phyloP scores from a whole-genome alignment of 2,797 vertebrate genomes.

The Paguma larvata region DNA sequence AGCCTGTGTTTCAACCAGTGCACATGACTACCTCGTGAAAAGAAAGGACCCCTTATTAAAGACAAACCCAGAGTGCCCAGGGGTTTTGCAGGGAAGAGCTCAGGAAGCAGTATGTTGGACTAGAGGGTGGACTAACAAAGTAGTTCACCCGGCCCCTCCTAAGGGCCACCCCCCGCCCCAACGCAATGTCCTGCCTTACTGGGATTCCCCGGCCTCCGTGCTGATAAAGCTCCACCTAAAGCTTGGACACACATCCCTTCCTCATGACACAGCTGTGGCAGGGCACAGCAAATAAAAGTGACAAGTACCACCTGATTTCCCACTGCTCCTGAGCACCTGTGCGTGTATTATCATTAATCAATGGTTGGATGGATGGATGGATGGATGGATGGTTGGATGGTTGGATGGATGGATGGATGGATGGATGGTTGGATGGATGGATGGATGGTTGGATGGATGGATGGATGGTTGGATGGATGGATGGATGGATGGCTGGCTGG shows the following conservation, averaged over 20 bases:
- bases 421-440: background rate
- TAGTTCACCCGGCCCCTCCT: background rate
- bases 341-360: background rate
- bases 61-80: background rate
- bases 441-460: background rate
- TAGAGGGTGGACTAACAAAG: background rate
- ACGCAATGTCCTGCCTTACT: background rate
- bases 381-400: background rate
- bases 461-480: background rate
- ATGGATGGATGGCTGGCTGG: background rate
- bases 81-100: background rate
- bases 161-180: background rate
- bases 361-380: background rate
- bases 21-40: fast-evolving
- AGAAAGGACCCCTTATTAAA: background rate
- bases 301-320: conserved; percentile 47
- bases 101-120: background rate
- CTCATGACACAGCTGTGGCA: background rate
- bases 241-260: background rate
- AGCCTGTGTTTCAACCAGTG: background rate
- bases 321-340: background rate
- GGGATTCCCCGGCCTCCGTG: background rate
- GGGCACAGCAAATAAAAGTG: conserved; percentile 63
- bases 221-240: background rate
- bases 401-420: background rate